Evolutionary conservation across 2,113 vertebrate species (phyloP).

Genomic region (Limnothrissa miodon): DNA sequence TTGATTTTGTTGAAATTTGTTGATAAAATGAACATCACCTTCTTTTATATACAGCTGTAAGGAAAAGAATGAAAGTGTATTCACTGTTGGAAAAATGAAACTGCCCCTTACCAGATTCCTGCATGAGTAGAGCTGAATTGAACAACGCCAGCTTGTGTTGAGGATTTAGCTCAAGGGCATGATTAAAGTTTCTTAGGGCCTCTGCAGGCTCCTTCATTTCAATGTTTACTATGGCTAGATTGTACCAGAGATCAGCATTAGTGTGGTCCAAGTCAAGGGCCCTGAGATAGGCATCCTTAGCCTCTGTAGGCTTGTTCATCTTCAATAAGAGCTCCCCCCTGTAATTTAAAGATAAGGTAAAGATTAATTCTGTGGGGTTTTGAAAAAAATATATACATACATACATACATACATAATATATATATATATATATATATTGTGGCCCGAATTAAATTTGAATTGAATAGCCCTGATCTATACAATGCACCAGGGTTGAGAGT

Average conservation of each 20-base stretch:
- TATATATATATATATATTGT: too few species aligned
- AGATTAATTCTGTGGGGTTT: background rate
- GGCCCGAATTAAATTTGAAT: too few species aligned
- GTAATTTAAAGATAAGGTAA: conserved; percentile 3
- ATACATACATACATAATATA: too few species aligned
- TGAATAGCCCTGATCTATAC: too few species aligned
- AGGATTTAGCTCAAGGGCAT: conserved; percentile 86
- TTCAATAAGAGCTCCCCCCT: conserved; percentile 96
- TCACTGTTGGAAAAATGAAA: background rate
- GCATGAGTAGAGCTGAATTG: conserved; percentile 96
- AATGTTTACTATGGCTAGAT: conserved; percentile 95
- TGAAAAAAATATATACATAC: background rate
- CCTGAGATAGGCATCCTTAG: conserved; percentile 89
- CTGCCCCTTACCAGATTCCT: conserved; percentile 89
- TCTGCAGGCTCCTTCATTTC: conserved; percentile 94
- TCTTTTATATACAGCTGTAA: background rate
- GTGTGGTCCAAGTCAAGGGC: conserved; percentile 88
- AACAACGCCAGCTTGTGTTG: conserved; percentile 90
- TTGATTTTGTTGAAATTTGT: too few species aligned
- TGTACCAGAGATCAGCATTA: conserved; percentile 98
- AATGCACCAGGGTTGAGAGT: too few species aligned
- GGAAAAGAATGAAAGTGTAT: background rate
- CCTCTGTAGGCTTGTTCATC: conserved; percentile 95
- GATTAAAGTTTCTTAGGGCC: conserved; percentile 93
- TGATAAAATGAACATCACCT: background rate